phyloP scores from a whole-genome alignment of 1,140 invertebrate species.

The Neodiprion pinetum region DNA sequence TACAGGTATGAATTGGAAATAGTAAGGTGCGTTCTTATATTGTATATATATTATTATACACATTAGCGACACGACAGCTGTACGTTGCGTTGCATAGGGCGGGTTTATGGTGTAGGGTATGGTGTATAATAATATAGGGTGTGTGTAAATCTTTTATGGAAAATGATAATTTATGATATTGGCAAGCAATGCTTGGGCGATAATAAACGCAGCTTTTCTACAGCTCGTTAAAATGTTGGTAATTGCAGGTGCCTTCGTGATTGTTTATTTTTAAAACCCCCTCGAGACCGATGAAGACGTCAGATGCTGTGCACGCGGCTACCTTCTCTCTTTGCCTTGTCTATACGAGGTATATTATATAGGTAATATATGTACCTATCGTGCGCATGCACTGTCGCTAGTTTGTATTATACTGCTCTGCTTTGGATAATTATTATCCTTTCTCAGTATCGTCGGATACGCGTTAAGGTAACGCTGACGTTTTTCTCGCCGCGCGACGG shows the following conservation, averaged over 20 bases:
- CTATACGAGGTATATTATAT: not conserved
- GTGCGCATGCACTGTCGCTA: not conserved
- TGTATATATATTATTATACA: too few species aligned
- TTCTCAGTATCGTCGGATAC: too few species aligned
- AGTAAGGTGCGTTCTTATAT: too few species aligned
- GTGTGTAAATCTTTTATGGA: not conserved
- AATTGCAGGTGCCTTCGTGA: slow-evolving; percentile 2
- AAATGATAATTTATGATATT: slow-evolving; percentile 1
- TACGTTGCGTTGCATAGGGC: too few species aligned
- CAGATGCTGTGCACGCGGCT: not conserved
- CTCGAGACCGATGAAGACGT: not conserved
- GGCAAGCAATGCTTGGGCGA: slow-evolving; percentile 1
- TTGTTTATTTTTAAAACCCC: not conserved
- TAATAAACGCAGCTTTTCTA: slow-evolving; percentile 3
- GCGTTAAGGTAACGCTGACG: too few species aligned
- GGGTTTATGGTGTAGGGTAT: too few species aligned
- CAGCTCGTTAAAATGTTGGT: not conserved
- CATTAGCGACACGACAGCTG: too few species aligned
- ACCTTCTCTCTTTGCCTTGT: not conserved
- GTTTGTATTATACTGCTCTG: not conserved
- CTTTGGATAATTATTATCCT: not conserved
- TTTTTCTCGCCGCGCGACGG: too few species aligned
- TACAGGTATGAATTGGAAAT: too few species aligned
- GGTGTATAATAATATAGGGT: not conserved
- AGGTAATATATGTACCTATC: not conserved